Base-by-base conservation (phyloP, 2,113 vertebrate genomes). In the Podocnemis expansa region DNA sequence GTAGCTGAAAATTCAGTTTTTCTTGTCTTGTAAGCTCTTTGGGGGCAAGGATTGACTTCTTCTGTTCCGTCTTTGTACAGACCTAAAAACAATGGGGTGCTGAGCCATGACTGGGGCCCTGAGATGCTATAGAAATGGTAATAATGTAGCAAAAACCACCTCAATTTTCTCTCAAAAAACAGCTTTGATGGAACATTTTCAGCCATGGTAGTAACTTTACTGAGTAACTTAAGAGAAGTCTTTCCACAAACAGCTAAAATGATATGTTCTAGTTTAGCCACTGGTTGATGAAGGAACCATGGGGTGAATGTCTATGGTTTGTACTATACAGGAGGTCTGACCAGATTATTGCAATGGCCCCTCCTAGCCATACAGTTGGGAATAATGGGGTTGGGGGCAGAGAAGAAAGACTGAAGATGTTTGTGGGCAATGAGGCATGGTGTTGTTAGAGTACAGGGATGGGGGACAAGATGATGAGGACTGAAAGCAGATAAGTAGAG, bases 141-240 rank as follows among this genome's bases (percentile, higher is more conserved):
- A 70, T 70, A 67, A 16, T 67, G 34, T n/a, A 38, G n/a, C n/a
- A 70, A 70, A 70, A 38, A 52, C 91, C 91, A 94, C 54, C 31
- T 45, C 82, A 84, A 49, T 21, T 86, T 89, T 95, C 45, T 25
- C 80, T 88, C 55, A 0, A 2, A 94, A 94, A 91, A 34, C 54
- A 84, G 31, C 80, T 95, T 96, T 90, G n/a, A 67, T 3, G 8
- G 92, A 93, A 89, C 80, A 75, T 78, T 22, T 85, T 93, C 80
- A 93, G 19, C 43, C 56, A 93, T 31, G 63, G 80, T 17, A 51
- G 1, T 87, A 80, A 86, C 58, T 58, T 95, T 34, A 17, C 13
- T 8, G 14, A 63, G 58, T 63, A 5, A 16, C 34, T 31, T 34
- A 13, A 14, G 31, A 13, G 31, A 63, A 29, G 14, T 14, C 58